Evolutionary conservation across 2,113 vertebrate genomes (phyloP).

Genomic region (Leuciscus idus): DNA sequence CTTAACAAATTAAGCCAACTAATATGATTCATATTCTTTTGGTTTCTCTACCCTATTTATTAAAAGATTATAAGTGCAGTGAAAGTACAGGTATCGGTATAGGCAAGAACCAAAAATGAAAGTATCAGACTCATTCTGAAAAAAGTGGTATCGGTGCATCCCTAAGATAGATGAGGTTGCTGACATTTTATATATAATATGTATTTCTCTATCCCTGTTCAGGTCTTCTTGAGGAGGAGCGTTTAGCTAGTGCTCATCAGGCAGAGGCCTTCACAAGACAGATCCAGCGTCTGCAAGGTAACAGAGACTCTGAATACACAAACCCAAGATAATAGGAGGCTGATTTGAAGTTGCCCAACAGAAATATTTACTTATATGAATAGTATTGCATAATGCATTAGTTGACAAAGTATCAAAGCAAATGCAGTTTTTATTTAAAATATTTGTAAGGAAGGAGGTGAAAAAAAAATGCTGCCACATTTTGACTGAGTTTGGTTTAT

Average conservation of each 20-base stretch:
- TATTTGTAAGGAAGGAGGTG: not conserved
- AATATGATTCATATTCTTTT: too few species aligned
- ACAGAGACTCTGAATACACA: not conserved
- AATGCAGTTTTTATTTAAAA: not conserved
- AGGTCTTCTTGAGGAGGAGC: slow-evolving; percentile 90
- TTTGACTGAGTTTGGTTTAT: not conserved
- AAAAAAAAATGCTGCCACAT: not conserved
- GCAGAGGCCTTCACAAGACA: slow-evolving; percentile 83
- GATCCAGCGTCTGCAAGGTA: slow-evolving; percentile 84
- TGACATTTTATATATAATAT: not conserved
- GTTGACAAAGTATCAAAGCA: not conserved
- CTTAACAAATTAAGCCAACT: too few species aligned
- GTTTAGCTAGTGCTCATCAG: slow-evolving; percentile 85
- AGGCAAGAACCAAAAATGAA: too few species aligned
- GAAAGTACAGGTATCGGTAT: too few species aligned
- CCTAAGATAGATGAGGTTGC: too few species aligned
- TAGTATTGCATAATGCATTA: not conserved
- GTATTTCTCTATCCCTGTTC: not conserved
- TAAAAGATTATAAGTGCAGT: too few species aligned
- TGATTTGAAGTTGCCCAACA: not conserved
- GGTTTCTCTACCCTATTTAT: too few species aligned
- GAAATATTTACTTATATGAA: not conserved
- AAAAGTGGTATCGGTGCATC: too few species aligned
- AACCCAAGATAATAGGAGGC: not conserved
- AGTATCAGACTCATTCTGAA: too few species aligned